phyloP scores from a whole-genome alignment of 2,797 vertebrate species.

The Hirundo rustica region DNA sequence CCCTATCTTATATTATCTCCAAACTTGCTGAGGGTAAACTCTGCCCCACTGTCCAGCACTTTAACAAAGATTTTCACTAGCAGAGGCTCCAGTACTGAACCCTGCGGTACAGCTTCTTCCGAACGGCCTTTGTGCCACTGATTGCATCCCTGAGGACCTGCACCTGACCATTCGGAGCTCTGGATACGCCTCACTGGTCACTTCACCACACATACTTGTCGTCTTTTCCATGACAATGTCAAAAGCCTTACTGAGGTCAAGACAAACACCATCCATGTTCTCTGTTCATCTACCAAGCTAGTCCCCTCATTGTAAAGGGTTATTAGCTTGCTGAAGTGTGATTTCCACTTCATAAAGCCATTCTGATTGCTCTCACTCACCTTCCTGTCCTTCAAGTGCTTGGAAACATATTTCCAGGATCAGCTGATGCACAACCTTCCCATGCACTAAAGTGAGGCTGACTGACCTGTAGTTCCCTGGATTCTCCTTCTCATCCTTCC shows the following conservation, averaged over 20 bases:
- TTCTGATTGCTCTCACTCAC: background rate
- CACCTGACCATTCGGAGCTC: background rate
- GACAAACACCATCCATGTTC: background rate
- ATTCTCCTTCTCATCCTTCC: background rate
- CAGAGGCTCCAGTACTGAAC: background rate
- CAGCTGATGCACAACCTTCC: background rate
- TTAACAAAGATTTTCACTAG: background rate
- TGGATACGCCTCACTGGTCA: background rate
- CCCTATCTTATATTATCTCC: background rate
- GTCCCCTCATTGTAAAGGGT: background rate
- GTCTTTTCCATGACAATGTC: background rate
- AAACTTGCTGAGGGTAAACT: background rate
- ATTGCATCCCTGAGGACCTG: accelerated
- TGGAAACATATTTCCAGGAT: background rate
- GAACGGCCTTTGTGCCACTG: background rate
- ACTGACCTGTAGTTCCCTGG: background rate
- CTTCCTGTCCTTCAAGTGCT: background rate
- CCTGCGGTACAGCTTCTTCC: background rate
- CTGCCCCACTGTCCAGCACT: background rate
- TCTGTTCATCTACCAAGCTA: background rate
- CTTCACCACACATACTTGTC: background rate
- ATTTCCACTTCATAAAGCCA: background rate
- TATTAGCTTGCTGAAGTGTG: background rate
- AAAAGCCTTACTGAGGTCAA: background rate
- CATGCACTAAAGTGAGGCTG: background rate